phyloP scores from a whole-genome alignment of 2,888 invertebrate species.

The Azorinus chamasolen region DNA sequence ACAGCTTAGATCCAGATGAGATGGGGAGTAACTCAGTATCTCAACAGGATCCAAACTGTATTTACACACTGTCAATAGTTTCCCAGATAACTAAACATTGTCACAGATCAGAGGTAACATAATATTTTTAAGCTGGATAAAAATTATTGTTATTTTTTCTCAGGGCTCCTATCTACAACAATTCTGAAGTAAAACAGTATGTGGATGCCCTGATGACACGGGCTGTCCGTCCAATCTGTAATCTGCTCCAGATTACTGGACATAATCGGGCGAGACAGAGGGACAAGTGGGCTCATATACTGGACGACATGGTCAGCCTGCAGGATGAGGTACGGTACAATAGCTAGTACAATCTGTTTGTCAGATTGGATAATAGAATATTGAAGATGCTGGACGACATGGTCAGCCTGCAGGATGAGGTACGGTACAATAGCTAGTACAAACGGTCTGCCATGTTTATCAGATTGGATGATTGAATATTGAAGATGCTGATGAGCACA shows the following conservation, averaged over 20 bases:
- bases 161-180: constrained; percentile 88
- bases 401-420: constrained; percentile 96
- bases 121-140: too few species aligned
- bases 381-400: constrained; percentile 97
- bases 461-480: too few species aligned
- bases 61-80: too few species aligned
- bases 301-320: constrained; percentile 96
- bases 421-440: constrained; percentile 38
- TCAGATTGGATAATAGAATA: too few species aligned
- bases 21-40: too few species aligned
- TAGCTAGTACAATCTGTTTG: background rate
- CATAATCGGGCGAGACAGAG: constrained; percentile 98
- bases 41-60: too few species aligned
- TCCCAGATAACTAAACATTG: too few species aligned
- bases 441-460: too few species aligned
- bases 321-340: constrained; percentile 92
- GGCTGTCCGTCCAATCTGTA: constrained; percentile 94
- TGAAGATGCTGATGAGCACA: too few species aligned
- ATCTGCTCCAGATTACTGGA: constrained; percentile 93
- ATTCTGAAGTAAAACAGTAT: constrained; percentile 93
- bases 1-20: too few species aligned
- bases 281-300: constrained; percentile 95
- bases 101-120: too few species aligned
- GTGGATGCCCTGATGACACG: constrained; percentile 95
- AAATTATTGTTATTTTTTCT: too few species aligned